phyloP scores from a whole-genome alignment of 2,797 vertebrate genomes.

The Mormyrus hasselquistii region DNA sequence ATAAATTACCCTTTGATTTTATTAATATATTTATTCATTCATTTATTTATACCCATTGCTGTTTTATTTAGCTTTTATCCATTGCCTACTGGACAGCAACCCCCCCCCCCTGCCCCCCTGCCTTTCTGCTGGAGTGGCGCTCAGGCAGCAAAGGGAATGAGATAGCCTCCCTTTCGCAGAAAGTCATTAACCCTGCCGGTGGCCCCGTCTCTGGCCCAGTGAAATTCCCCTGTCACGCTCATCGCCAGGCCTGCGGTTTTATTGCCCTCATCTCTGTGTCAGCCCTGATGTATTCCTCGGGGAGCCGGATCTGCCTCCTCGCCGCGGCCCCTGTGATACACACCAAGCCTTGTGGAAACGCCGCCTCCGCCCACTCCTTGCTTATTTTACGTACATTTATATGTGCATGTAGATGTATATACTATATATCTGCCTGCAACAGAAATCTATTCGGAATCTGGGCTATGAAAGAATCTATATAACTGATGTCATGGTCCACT shows the following conservation, averaged over 20 bases:
- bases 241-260: constrained; percentile 27
- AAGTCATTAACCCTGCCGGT: constrained; percentile 56
- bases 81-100: constrained; percentile 51
- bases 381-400: not conserved
- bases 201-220: constrained; percentile 38
- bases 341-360: not conserved
- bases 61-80: constrained; percentile 51
- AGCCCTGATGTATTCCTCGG: constrained; percentile 45
- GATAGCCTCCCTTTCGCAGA: constrained; percentile 47
- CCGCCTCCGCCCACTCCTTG: not conserved
- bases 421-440: not conserved
- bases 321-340: not conserved
- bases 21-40: not conserved
- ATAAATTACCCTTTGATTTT: constrained; percentile 44
- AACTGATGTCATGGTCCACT: constrained; percentile 1
- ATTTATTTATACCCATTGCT: constrained; percentile 48
- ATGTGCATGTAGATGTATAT: not conserved
- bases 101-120: not conserved
- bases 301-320: constrained; percentile 43
- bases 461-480: not conserved
- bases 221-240: constrained; percentile 24
- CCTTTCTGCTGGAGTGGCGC: not conserved
- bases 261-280: constrained; percentile 42
- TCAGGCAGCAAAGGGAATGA: constrained; percentile 29
- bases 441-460: not conserved